Evolutionary conservation across 2,888 invertebrate species (phyloP), one percentile per base, ranked within the genome.

Genomic region (Apotomis capreana): DNA sequence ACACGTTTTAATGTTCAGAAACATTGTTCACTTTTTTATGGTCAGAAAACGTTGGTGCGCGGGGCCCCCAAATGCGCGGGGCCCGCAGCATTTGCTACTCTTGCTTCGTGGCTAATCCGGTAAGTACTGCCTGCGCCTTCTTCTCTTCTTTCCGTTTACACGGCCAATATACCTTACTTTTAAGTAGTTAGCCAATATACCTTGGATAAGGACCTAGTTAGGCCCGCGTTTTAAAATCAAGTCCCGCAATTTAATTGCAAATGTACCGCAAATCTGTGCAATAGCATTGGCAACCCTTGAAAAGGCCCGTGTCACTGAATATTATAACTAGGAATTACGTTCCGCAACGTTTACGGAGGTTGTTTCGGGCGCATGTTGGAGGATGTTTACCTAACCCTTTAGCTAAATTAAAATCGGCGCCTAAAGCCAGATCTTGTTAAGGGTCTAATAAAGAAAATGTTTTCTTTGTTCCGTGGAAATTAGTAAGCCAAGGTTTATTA

Each of bases 251-350:
- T 26, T 26, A 26, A 2, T 26, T 26, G 26, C 26, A 26, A 26
- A 26, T 26, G 26, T 26, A 26, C 26, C 26, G 26, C 26, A 26
- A 26, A 26, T 26, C 26, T 26, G 15, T 15, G 26, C 26, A 26
- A 15, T 65, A 58, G 64, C 54, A 15, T 15, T 15, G 26, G 26
- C 26, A 26, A 15, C 15, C 15, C 15, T 15, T 36, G 57, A 57
- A 12, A 13, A 26, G 44, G 8, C 26, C n/a, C 65, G 70, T 70
- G 65, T 15, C 49, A 49, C 60, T 9, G 70, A 65, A 70, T 67
- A 70, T 67, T 49, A 65, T 70, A 70, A 70, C 60, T 65, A 60
- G 12, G 40, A 55, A 60, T 70, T 65, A 58, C 46, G 65, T 65
- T 55, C 54, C 36, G 13, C 13, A 57, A 68, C 44, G n/a, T 64